Evolutionary conservation across 1,140 invertebrate genomes (phyloP), one percentile per base, ranked within the genome.

Genomic region (Atta colombica): DNA sequence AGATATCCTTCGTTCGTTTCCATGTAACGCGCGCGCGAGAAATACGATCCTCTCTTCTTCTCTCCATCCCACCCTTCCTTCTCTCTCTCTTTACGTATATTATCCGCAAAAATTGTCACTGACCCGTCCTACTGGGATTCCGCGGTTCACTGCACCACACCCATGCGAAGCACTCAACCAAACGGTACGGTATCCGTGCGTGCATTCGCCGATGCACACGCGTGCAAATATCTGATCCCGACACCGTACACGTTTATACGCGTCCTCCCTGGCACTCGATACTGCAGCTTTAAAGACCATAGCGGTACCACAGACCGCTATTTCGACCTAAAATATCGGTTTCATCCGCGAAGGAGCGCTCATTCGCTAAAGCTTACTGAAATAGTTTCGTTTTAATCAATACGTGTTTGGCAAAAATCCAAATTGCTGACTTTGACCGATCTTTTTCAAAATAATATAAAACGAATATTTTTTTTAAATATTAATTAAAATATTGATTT

Each of bases 61-160:
- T 3, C 66, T 25, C 18, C 18, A 1, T 71, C 14, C 25, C 10
- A 45, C 25, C 6, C 7, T 35, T 45, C 18, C 28, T 0, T 18
- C 68, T 51, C 6, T 18, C 31, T 71, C 45, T 51, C 28, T 49
- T 31, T 28, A n/a, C 53, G 75, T 51, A 28, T 55, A n/a, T n/a
- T 75, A 72, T 25, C 16, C 25, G 66, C 45, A 87, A 84, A 87
- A 87, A 87, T 87, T 84, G 80, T 87, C 80, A 85, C 86, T 87
- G 78, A 87, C 86, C 86, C 53, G 39, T 63, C 86, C 80, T 28
- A 61, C 45, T 25, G 58, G 55, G 25, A 74, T 84, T 84, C 68
- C 68, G 78, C 78, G 86, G 68, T 84, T 74, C 55, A 35, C 85
- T 66, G 63, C 69, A 69, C 61, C 74, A 77, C 84, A 51, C 77